Conservation (phyloP, 2,888 invertebrate genomes). For the Siphlonurus alternatus region DNA sequence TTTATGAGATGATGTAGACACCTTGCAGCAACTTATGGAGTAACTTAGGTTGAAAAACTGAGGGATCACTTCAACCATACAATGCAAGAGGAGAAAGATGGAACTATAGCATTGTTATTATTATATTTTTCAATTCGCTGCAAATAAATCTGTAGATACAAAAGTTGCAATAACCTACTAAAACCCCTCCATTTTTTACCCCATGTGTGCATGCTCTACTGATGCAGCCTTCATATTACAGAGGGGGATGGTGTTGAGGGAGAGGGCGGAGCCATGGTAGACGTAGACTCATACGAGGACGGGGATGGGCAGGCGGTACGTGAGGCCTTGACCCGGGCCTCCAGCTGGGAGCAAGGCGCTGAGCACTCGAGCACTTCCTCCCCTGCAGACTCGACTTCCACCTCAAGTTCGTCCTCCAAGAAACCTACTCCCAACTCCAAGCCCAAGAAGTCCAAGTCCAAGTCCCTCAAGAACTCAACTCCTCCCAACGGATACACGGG, state of each 20-base stretch:
- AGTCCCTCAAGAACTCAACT: neutral
- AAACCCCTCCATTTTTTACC: too few relatives aligned
- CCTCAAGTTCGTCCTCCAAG: conserved; percentile 16
- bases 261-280: conserved; percentile 10
- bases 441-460: neutral
- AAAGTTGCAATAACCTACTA: too few relatives aligned
- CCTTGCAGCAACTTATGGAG: too few relatives aligned
- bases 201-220: too few relatives aligned
- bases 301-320: conserved; percentile 14
- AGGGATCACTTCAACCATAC: too few relatives aligned
- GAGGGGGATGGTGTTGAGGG: neutral
- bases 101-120: too few relatives aligned
- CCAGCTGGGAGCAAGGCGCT: conserved; percentile 13
- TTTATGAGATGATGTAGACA: too few relatives aligned
- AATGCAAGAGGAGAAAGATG: too few relatives aligned
- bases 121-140: too few relatives aligned
- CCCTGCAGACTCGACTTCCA: conserved; percentile 18
- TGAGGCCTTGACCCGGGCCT: conserved; percentile 12
- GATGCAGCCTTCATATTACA: too few relatives aligned
- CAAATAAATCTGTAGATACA: too few relatives aligned
- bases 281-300: conserved; percentile 16
- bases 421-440: conserved; percentile 10
- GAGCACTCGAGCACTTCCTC: conserved; percentile 16
- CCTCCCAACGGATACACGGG: neutral
- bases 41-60: too few relatives aligned